phyloP scores from a whole-genome alignment of 2,888 invertebrate species.

The Agriopis marginaria region DNA sequence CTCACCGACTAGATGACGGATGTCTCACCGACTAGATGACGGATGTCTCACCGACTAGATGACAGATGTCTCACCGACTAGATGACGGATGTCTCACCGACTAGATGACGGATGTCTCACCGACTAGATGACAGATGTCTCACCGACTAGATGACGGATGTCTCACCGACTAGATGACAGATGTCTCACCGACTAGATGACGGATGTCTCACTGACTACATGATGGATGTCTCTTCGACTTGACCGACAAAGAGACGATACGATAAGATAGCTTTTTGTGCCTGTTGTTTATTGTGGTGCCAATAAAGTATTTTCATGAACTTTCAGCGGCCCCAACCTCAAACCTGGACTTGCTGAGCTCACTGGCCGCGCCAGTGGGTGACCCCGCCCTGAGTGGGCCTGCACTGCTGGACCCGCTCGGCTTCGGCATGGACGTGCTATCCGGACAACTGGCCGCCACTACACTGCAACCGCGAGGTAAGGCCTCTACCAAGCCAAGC shows the following conservation, averaged over 20 bases:
- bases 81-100: not conserved
- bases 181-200: too few species aligned
- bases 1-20: not conserved
- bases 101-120: too few species aligned
- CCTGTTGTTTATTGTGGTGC: too few species aligned
- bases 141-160: not conserved
- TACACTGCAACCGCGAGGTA: conserved; percentile 57
- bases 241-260: too few species aligned
- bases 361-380: conserved; percentile 51
- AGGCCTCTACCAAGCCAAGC: not conserved
- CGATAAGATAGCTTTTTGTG: too few species aligned
- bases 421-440: conserved; percentile 54
- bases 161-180: too few species aligned
- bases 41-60: too few species aligned
- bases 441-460: conserved; percentile 52
- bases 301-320: too few species aligned
- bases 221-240: not conserved
- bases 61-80: too few species aligned
- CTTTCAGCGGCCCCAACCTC: conserved; percentile 55
- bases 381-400: conserved; percentile 3
- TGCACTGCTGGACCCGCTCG: conserved; percentile 15
- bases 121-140: too few species aligned
- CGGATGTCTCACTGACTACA: too few species aligned
- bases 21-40: too few species aligned
- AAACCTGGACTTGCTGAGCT: conserved; percentile 74